These are phyloP conservation scores for Lepeophtheirus salmonis DNA, from an alignment of 1,140 invertebrate genomes.

Conservation along the genomic window DNA sequence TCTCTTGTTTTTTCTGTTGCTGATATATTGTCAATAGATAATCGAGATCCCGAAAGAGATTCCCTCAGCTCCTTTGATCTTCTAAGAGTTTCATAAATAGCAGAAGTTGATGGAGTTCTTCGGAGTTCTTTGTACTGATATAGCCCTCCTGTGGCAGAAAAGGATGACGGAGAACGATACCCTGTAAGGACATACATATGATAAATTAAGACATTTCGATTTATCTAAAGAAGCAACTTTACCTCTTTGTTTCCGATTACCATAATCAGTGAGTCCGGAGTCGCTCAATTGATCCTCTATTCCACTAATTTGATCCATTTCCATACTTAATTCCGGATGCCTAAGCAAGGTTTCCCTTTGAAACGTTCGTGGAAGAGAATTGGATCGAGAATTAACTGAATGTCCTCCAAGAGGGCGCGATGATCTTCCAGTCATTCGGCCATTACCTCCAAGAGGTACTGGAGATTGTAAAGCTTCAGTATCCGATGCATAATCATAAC, in stretches of 20 bases:
- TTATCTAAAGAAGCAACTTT: neutral
- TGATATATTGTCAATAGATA: slow-evolving; percentile 25
- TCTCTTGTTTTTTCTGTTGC: no score
- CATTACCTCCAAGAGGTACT: no score
- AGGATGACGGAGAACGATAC: slow-evolving; percentile 12
- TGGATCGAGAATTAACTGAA: slow-evolving; percentile 27
- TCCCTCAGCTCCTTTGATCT: slow-evolving; percentile 11
- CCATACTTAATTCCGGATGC: slow-evolving; percentile 16
- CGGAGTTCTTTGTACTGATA: slow-evolving; percentile 32
- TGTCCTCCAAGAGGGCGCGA: neutral
- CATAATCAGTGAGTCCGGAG: neutral
- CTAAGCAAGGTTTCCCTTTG: slow-evolving; percentile 3
- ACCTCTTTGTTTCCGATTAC: no score
- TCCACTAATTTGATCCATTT: slow-evolving; percentile 9
- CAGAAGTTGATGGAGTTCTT: slow-evolving; percentile 70
- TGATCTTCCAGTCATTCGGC: slow-evolving; percentile 24
- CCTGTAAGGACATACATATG: neutral
- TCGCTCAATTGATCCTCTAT: neutral
- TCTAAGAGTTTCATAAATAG: slow-evolving; percentile 51
- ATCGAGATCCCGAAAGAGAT: slow-evolving; percentile 33
- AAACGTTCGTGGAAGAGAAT: slow-evolving; percentile 38
- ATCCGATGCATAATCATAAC: slow-evolving; percentile 71
- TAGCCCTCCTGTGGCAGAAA: neutral
- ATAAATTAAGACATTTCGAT: neutral
- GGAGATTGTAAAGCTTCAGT: slow-evolving; percentile 49